These are phyloP conservation scores for Megalops atlanticus DNA, from an alignment of 2,113 vertebrate species.

Conservation along the genomic window DNA sequence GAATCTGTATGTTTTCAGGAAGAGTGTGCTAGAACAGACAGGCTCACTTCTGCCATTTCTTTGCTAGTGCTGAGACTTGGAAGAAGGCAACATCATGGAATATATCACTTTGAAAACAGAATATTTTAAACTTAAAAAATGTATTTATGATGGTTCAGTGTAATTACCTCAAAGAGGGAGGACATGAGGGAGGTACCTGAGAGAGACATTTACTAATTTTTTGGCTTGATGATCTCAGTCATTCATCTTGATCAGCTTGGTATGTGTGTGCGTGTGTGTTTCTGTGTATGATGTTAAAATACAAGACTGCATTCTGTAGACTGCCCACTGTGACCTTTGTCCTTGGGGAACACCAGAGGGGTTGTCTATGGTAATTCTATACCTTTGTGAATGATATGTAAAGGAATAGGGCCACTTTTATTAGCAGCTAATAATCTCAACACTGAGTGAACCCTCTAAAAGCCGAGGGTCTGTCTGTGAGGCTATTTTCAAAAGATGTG, in stretches of 20 bases:
- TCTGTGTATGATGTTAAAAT: too few species aligned
- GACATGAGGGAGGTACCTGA: neutral
- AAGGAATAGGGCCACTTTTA: too few species aligned
- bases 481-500: too few species aligned
- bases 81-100: too few species aligned
- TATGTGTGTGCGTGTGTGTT: neutral
- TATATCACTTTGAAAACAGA: too few species aligned
- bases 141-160: neutral
- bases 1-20: slow-evolving; percentile 18
- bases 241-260: too few species aligned
- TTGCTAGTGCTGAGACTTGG: too few species aligned
- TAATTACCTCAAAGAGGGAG: neutral
- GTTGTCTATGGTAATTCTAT: neutral
- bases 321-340: neutral
- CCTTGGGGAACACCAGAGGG: neutral
- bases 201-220: too few species aligned
- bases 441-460: neutral
- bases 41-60: neutral
- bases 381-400: neutral
- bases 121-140: neutral
- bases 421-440: neutral
- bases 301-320: too few species aligned
- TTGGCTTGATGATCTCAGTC: too few species aligned
- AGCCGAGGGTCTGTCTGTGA: neutral
- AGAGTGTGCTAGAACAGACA: neutral